These are phyloP conservation scores for Noctua janthina DNA, from an alignment of 2,888 invertebrate species.

Conservation along the genomic window DNA sequence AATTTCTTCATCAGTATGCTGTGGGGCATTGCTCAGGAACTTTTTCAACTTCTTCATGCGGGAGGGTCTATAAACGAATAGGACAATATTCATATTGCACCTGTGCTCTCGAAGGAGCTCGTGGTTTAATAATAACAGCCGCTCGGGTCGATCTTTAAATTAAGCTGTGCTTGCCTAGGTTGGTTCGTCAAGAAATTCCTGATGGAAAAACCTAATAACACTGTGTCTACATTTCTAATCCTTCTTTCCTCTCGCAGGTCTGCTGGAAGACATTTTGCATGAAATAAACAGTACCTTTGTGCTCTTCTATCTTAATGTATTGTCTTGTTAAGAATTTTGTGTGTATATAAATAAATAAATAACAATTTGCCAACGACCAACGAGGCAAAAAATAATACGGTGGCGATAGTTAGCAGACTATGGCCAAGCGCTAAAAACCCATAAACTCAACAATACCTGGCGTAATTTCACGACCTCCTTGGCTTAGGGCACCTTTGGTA, in stretches of 20 bases:
- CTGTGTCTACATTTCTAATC: too few relatives aligned
- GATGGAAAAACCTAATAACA: too few relatives aligned
- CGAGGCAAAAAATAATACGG: not conserved
- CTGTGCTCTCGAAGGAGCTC: not conserved
- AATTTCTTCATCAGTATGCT: constrained; percentile 41
- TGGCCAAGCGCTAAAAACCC: not conserved
- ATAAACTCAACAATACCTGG: not conserved
- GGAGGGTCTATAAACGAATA: constrained; percentile 57
- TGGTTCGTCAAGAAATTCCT: not conserved
- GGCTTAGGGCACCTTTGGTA: not conserved
- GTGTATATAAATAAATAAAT: too few relatives aligned
- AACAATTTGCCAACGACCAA: too few relatives aligned
- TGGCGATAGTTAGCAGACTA: not conserved
- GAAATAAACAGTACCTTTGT: too few relatives aligned
- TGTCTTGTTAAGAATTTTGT: too few relatives aligned
- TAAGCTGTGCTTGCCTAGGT: not conserved
- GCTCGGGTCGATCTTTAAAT: too few relatives aligned
- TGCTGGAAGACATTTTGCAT: too few relatives aligned
- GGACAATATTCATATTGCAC: constrained; percentile 22
- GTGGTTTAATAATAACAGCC: not conserved
- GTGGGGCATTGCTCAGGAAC: constrained; percentile 59
- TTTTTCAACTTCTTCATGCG: constrained; percentile 55
- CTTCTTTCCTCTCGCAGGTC: too few relatives aligned
- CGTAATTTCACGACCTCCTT: too few relatives aligned
- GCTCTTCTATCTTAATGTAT: too few relatives aligned